These are phyloP conservation scores for Sarcophaga rosellei DNA, from an alignment of 2,888 invertebrate species.

Conservation along the genomic window DNA sequence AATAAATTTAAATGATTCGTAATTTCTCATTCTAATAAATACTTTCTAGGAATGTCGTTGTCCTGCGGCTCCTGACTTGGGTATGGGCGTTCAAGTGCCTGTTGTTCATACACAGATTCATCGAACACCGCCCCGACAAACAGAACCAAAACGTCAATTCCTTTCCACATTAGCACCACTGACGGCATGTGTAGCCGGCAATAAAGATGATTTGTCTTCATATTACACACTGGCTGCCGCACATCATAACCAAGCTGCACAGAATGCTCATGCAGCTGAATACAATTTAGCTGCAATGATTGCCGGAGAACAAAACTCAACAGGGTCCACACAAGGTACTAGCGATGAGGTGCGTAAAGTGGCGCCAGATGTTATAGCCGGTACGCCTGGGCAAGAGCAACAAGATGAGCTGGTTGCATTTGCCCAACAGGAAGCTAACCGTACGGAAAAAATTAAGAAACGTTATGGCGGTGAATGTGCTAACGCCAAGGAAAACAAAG, in stretches of 20 bases:
- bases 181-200: slow-evolving; percentile 88
- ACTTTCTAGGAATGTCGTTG: slow-evolving; percentile 79
- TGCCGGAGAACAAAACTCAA: slow-evolving; percentile 58
- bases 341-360: slow-evolving; percentile 83
- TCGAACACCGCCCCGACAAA: slow-evolving; percentile 81
- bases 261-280: slow-evolving; percentile 84
- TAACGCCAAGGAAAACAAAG: slow-evolving; percentile 68
- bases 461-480: slow-evolving; percentile 84
- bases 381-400: slow-evolving; percentile 83
- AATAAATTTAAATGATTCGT: too few species aligned
- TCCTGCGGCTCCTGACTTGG: slow-evolving; percentile 83
- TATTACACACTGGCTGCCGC: slow-evolving; percentile 84
- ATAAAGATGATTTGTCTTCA: slow-evolving; percentile 83
- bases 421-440: slow-evolving; percentile 90
- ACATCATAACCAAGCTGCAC: slow-evolving; percentile 77
- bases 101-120: slow-evolving; percentile 81
- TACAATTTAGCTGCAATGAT: slow-evolving; percentile 85
- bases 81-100: slow-evolving; percentile 82
- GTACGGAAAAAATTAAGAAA: slow-evolving; percentile 91
- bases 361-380: slow-evolving; percentile 91
- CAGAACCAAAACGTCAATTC: slow-evolving; percentile 89
- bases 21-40: slow-evolving; percentile 11
- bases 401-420: slow-evolving; percentile 91
- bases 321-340: slow-evolving; percentile 71
- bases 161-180: slow-evolving; percentile 89